Base-by-base conservation (phyloP, 2,888 invertebrate genomes). In the Papilio demoleus region DNA sequence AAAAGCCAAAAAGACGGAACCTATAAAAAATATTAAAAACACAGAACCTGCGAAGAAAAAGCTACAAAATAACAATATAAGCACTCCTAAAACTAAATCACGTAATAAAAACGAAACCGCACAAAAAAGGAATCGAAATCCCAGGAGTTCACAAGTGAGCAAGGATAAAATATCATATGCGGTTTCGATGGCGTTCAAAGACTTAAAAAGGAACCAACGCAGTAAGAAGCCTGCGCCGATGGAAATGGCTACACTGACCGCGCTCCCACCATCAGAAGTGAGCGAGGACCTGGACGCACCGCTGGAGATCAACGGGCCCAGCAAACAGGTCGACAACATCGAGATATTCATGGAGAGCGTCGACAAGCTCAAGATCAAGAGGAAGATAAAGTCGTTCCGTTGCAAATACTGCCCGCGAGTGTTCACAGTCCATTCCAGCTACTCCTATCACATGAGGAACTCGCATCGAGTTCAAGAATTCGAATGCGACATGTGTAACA, bases 361-460 rank as follows among this genome's bases (percentile, higher is more conserved):
- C 9, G 53, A 17, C 3, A 64, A 56, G 27, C 67, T 24, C 27
- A 53, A 4, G 9, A 31, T 17, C 27, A 72, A 71, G n/a, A 72
- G 72, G 53, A 63, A 60, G n/a, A 81, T 79, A 34, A 82, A 81
- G 59, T 73, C 79, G 2, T 88, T 88, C 31, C 86, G 86, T 1
- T 94, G 94, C 72, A 88, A 88, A 12, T 81, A 87, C 42, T 93
- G 93, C 75, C 82, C 83, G 4, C 93, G 93, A 73, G 82, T 81
- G 61, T 94, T 92, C 79, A 82, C 79, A 1, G 90, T 90, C n/a
- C 78, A 88, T 0, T 93, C 93, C 2, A 92, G 92, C 76, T 88
- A 92, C 71, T 91, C 91, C 77, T 93, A 94, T 74, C 94, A 94
- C 76, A 76, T 93, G 71, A 93, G 90, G 70, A 86, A 93, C 76